phyloP scores from a whole-genome alignment of 1,140 invertebrate genomes.

The Drosophila tristis region DNA sequence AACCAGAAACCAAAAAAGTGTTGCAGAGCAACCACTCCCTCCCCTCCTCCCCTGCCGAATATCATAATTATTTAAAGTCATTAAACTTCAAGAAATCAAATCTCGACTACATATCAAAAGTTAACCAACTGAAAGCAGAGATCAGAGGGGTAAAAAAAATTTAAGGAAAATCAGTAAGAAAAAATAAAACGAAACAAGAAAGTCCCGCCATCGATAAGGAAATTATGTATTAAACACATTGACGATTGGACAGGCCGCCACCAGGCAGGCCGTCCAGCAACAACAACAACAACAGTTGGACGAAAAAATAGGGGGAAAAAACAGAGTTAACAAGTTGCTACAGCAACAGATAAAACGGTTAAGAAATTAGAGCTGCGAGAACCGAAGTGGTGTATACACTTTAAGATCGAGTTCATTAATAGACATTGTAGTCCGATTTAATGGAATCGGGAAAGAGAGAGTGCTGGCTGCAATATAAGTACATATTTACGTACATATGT shows the following conservation, averaged over 20 bases:
- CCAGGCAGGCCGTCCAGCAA: constrained; percentile 25
- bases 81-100: constrained; percentile 77
- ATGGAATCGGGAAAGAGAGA: no score
- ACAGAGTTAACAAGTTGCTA: constrained; percentile 67
- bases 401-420: no score
- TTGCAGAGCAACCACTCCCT: constrained; percentile 27
- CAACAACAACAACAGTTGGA: constrained; percentile 43
- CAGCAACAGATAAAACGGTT: constrained; percentile 3
- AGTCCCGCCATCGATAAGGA: constrained; percentile 67
- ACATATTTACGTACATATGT: no score
- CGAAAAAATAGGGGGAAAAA: constrained; percentile 64
- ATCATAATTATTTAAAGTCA: constrained; percentile 79
- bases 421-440: no score
- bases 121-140: constrained; percentile 31
- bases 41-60: constrained; percentile 35
- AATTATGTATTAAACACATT: constrained; percentile 81
- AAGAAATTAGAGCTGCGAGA: neutral
- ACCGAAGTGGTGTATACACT: no score
- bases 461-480: no score
- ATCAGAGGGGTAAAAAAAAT: no score
- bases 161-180: neutral
- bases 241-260: constrained; percentile 64
- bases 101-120: constrained; percentile 66
- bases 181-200: constrained; percentile 41
- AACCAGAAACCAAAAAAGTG: constrained; percentile 71